Evolutionary conservation across 2,113 vertebrate species (phyloP).

Genomic region (Tauraco erythrolophus): DNA sequence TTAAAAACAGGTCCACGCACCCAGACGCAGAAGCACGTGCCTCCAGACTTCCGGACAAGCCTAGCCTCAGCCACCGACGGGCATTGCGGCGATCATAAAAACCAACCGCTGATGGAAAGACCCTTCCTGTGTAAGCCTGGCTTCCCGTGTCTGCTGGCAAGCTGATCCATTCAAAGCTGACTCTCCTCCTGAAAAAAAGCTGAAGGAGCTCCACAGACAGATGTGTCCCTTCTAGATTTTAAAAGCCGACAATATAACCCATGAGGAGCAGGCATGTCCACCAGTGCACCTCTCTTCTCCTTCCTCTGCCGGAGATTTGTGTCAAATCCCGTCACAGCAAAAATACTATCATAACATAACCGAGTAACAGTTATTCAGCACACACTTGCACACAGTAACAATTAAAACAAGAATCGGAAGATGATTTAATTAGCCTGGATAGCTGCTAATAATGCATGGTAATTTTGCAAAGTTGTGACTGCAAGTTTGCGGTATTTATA

Average conservation of each 20-base stretch:
- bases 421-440: constrained; percentile 6
- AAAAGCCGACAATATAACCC: accelerated
- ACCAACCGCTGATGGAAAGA: neutral
- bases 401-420: neutral
- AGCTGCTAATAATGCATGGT: neutral
- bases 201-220: neutral
- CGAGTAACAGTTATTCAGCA: neutral
- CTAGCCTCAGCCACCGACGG: neutral
- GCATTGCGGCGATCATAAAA: neutral
- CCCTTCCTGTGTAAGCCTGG: neutral
- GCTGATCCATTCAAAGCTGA: neutral
- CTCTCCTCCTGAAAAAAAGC: neutral
- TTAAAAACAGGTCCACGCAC: accelerated
- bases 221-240: neutral
- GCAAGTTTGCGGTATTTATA: neutral
- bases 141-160: neutral
- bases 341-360: neutral
- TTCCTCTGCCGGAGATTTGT: neutral
- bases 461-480: neutral
- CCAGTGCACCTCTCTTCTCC: neutral
- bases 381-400: neutral
- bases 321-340: neutral
- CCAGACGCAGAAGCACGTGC: accelerated
- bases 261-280: neutral
- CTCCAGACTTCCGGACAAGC: neutral